Conservation (phyloP, 2,113 vertebrate genomes). For the Oxyruncus cristatus region DNA sequence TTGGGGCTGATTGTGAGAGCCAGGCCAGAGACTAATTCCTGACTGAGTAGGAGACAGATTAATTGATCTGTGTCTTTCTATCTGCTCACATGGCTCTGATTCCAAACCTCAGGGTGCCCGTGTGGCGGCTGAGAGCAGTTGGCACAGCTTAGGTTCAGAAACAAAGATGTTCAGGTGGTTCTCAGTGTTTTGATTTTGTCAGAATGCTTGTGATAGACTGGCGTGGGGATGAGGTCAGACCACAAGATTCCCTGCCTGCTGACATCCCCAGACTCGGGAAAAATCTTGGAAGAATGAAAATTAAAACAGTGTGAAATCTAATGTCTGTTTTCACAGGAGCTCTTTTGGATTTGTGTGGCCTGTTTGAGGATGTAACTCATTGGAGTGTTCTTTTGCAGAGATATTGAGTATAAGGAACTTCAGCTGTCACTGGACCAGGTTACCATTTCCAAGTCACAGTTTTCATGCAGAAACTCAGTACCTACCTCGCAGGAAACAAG, state of each 20-base stretch:
- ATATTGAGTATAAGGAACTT: conserved; percentile 88
- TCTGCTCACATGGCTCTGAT: background rate
- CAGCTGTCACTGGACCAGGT: conserved; percentile 90
- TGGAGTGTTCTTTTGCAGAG: conserved; percentile 73
- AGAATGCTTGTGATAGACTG: background rate
- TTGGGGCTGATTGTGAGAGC: background rate
- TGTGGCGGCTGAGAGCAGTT: background rate
- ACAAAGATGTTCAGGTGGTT: background rate
- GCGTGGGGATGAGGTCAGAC: accelerated
- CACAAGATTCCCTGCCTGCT: background rate
- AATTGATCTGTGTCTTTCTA: background rate
- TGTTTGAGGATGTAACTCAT: background rate
- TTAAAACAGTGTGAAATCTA: background rate
- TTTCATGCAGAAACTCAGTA: conserved; percentile 79
- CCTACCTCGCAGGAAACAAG: conserved; percentile 83
- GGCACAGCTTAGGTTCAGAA: background rate
- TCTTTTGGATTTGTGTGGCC: background rate
- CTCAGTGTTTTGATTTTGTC: background rate
- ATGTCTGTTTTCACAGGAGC: background rate
- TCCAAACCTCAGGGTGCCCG: background rate
- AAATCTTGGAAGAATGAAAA: background rate
- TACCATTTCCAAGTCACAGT: conserved; percentile 73
- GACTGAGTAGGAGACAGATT: background rate
- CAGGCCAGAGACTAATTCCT: background rate
- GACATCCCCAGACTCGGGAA: background rate